Percentiles rank a stretch among this genome's conserved stretches.
Evolutionary conservation across 2,888 invertebrate genomes (phyloP).

Genomic region (Craniophora ligustri): DNA sequence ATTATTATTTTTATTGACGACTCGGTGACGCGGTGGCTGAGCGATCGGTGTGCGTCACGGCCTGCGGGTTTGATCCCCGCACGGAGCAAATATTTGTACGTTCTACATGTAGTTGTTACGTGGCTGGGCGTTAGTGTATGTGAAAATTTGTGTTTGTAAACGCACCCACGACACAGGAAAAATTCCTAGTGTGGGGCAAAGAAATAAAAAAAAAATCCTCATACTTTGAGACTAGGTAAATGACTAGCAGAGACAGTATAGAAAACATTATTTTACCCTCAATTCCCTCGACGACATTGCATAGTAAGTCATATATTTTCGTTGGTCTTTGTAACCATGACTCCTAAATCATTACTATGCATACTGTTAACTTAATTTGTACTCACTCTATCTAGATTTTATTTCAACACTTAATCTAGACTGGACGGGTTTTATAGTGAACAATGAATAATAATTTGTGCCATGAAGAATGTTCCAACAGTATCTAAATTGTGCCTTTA

Average conservation of each 20-base stretch:
- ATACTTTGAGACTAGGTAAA: too few species aligned
- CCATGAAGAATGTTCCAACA: slow-evolving; percentile 17
- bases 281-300: background rate
- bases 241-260: background rate
- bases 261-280: background rate
- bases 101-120: too few species aligned
- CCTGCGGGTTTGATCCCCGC: too few species aligned
- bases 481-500: slow-evolving; percentile 12
- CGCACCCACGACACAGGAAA: too few species aligned
- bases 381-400: slow-evolving; percentile 8
- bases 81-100: too few species aligned
- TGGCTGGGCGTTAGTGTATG: too few species aligned
- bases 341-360: slow-evolving; percentile 1
- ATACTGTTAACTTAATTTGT: slow-evolving; percentile 14
- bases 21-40: too few species aligned
- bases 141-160: too few species aligned
- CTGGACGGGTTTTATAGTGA: slow-evolving; percentile 11
- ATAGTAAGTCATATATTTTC: slow-evolving; percentile 3
- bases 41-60: too few species aligned
- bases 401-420: slow-evolving; percentile 27
- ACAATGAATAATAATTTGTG: slow-evolving; percentile 26
- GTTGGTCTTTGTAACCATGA: slow-evolving; percentile 4
- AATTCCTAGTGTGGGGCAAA: too few species aligned
- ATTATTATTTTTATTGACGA: too few species aligned
- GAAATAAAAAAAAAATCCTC: too few species aligned